Base-by-base conservation (phyloP, 2,888 invertebrate genomes). In the Mycalesis mineus region DNA sequence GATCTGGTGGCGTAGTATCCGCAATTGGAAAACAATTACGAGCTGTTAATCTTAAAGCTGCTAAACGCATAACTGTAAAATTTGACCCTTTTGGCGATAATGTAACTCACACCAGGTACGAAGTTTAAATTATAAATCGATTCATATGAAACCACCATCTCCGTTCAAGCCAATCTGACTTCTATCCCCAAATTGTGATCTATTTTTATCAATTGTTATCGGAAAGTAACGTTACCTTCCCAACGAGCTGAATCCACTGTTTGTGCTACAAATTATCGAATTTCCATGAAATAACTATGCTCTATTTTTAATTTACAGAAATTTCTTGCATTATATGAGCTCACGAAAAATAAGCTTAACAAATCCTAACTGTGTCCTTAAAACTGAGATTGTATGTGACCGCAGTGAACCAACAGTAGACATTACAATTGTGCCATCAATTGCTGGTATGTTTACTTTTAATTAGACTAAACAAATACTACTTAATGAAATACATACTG, bases 71-170 rank as follows among this genome's bases (percentile, higher is more conserved):
- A 60, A 92, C 92, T 52, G 92, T 96, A 52, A 93, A 93, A 82
- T 96, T 97, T 74, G 97, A 97, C 86, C 97, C 97, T 4, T 97
- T 97, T 80, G 91, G 93, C 68, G 91, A 93, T 69, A 93, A 94
- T 82, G 93, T 93, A 57, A 88, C 84, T 61, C 91, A 91, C 65
- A 91, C 91, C 68, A 91, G 93, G 93, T 93, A 84, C 84, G 4
- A 36, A 11, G 11, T 0, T 36, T 36, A 4, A 11, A 11, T 11
- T 36, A 11, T 22, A 22, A 22, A 22, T 22, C 22, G n/a, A n/a
- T n/a, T n/a, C 22, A 2, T 22, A 4, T 4, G 41, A n/a, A 36
- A 33, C 15, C 8, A 15, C 40, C 15, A 15, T 40, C 6, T 2
- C 8, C 17, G 5, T 17, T 37, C 1, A 13, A 7, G 7, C 28